These are phyloP conservation scores for Hirtodrosophila duncani DNA, from an alignment of 2,888 invertebrate genomes.

Conservation along the genomic window DNA sequence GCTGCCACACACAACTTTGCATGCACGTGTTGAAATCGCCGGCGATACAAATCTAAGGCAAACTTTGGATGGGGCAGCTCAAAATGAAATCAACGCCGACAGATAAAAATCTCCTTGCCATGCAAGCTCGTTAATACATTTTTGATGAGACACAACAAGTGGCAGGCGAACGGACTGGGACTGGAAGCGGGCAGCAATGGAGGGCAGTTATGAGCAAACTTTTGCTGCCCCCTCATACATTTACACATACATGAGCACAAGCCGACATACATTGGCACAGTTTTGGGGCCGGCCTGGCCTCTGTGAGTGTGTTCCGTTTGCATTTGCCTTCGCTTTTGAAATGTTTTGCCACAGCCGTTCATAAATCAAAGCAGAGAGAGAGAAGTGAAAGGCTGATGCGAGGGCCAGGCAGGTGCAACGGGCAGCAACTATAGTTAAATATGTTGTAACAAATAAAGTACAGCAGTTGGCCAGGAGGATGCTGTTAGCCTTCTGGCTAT, in stretches of 20 bases:
- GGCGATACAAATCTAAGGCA: conserved; percentile 64
- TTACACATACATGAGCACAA: conserved; percentile 2
- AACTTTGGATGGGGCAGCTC: conserved; percentile 42
- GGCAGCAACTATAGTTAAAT: conserved; percentile 64
- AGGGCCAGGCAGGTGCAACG: conserved; percentile 26
- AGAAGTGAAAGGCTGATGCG: conserved; percentile 59
- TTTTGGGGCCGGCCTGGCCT: conserved; percentile 35
- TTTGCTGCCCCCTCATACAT: conserved; percentile 15
- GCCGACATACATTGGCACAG: conserved; percentile 43
- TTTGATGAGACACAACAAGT: conserved; percentile 75
- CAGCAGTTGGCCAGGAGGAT: conserved; percentile 56
- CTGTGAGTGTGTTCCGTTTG: conserved; percentile 38
- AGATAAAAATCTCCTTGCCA: conserved; percentile 70
- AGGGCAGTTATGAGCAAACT: conserved; percentile 69
- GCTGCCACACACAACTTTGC: conserved; percentile 58
- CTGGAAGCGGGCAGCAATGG: conserved; percentile 37
- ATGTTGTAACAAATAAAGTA: conserved; percentile 71
- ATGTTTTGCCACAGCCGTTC: conserved; percentile 47
- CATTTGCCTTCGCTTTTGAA: conserved; percentile 54
- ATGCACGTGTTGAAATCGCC: conserved; percentile 67
- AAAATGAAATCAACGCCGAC: conserved; percentile 72
- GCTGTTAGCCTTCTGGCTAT: conserved; percentile 33
- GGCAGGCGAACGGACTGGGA: conserved; percentile 48
- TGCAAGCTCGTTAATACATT: conserved; percentile 75
- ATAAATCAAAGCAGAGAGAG: conserved; percentile 40